Percentiles rank a stretch among this genome's conserved stretches.
Evolutionary conservation across 2,113 vertebrate genomes (phyloP).

Genomic region (Melanotaenia duboulayi): DNA sequence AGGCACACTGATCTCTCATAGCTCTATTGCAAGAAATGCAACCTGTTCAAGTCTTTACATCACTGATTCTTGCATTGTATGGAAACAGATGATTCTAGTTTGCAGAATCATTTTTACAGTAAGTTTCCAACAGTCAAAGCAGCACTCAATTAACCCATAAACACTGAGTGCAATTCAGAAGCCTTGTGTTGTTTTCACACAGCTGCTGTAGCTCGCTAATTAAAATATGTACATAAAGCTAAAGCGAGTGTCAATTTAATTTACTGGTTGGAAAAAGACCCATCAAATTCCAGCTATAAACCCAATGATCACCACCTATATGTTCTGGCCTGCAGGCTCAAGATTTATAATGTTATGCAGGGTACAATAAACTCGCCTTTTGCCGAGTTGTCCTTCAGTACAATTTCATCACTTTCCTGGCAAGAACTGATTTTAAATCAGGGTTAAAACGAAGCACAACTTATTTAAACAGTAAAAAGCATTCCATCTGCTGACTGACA

Average conservation of each 20-base stretch:
- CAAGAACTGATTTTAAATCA: slow-evolving; percentile 1
- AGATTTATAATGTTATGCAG: neutral
- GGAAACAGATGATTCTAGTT: neutral
- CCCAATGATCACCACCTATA: neutral
- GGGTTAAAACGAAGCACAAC: neutral
- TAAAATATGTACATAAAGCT: neutral
- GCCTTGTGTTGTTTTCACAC: neutral
- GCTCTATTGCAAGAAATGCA: neutral
- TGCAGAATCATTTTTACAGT: neutral
- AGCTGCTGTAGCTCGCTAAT: neutral
- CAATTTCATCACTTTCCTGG: neutral
- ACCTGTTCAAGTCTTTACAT: neutral
- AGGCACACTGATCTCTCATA: neutral
- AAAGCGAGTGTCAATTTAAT: neutral
- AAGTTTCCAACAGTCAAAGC: neutral
- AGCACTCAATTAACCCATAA: neutral
- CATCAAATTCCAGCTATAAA: neutral
- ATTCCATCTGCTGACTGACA: slow-evolving; percentile 8
- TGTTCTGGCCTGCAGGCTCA: neutral
- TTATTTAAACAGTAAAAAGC: neutral
- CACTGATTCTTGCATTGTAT: neutral
- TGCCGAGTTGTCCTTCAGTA: neutral
- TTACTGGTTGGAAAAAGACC: slow-evolving; percentile 5
- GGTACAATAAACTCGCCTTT: neutral
- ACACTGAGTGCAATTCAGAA: neutral